Evolutionary conservation across 2,113 vertebrate species (phyloP), one percentile per base, ranked within the genome.

Genomic region (Nyctereutes procyonoides): DNA sequence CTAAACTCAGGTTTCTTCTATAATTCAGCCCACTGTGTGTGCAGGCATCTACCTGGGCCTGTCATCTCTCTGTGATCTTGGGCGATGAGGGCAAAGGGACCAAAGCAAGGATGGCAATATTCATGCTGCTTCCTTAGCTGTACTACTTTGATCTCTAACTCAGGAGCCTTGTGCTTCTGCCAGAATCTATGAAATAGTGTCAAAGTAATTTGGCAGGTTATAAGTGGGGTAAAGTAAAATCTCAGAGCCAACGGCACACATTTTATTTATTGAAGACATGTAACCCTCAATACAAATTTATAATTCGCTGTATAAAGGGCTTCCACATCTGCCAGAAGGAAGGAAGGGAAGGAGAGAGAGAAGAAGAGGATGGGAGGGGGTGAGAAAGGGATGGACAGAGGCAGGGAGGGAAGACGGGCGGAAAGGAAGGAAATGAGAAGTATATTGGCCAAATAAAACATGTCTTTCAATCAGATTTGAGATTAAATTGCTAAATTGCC

Each of bases 201-300:
- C 15, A 35, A 9, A 55, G 4, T 26, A 48, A 73, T 73, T n/a
- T 85, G 24, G 8, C 19, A 65, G 11, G 5, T 65, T 96, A 71
- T 82, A 76, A 69, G 30, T 43, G 63, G 17, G 1, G 9, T 93
- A 51, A 93, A 85, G 80, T 89, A 76, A 89, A 93, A 92, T 81
- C 24, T 93, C 11, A 74, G 11, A 80, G 26, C 8, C 12, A 73
- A 77, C 2, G 63, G 8, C 55, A 4, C 79, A 67, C 4, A 30
- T 84, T 84, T 85, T 77, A 53, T 80, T 73, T 85, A 74, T 81
- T 55, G n/a, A 67, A 35, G 19, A 74, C 10, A 55, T 65, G 51
- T n/a, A 89, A 79, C 1, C 24, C 12, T 89, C 80, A 74, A 62
- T 65, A 92, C 6, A 69, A 10, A 86, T 74, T 65, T 94, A 89